Conservation (phyloP, 2,113 vertebrate genomes). For the Lophura nycthemera region DNA sequence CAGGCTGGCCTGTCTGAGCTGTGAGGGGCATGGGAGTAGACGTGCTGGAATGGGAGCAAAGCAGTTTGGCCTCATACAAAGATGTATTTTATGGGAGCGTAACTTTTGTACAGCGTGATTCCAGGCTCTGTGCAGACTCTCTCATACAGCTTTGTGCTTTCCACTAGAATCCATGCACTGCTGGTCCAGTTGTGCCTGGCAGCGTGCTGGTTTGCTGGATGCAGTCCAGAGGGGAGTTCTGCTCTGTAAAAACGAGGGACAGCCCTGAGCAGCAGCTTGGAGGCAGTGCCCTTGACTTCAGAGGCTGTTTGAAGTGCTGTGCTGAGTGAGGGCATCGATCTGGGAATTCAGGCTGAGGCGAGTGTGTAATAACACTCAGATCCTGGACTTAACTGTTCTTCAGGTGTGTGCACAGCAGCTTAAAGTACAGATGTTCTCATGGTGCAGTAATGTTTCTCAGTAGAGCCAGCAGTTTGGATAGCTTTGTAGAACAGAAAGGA, state of each 20-base stretch:
- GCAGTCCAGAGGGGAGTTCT: neutral
- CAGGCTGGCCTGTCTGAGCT: neutral
- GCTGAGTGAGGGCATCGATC: neutral
- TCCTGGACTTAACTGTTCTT: neutral
- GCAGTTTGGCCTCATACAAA: neutral
- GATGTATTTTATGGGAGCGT: neutral
- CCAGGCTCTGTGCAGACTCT: neutral
- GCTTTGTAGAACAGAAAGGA: neutral
- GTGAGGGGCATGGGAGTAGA: neutral
- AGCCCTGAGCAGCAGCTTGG: neutral
- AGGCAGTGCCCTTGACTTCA: neutral
- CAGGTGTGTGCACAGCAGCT: neutral
- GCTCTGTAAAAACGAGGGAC: neutral
- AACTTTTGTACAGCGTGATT: neutral
- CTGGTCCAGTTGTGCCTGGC: neutral
- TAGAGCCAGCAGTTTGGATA: neutral
- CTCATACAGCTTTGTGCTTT: neutral
- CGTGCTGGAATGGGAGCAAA: neutral
- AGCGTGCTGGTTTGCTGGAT: neutral
- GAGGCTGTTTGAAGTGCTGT: neutral
- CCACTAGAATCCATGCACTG: neutral
- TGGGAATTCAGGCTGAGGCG: neutral
- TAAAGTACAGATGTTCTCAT: neutral
- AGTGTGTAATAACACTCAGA: neutral
- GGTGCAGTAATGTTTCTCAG: neutral